Conservation (phyloP, 2,888 invertebrate genomes). For the Platerodrilus igneus region DNA sequence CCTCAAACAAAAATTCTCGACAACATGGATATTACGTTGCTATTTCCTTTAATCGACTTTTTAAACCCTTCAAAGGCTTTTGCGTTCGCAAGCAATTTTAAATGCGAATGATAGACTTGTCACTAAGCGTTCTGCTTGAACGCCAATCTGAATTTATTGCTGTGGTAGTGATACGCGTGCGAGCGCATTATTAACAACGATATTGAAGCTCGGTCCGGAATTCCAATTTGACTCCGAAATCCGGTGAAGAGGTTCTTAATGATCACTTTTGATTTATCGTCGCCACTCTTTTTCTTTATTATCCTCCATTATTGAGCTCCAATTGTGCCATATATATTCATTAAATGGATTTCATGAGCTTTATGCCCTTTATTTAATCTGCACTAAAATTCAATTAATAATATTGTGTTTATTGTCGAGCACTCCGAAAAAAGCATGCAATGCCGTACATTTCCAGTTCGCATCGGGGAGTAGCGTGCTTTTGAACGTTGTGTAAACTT, state of each 20-base stretch:
- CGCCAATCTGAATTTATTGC: constrained; percentile 29
- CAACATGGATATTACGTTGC: constrained; percentile 11
- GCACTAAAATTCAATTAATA: too few relatives aligned
- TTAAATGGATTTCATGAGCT: constrained; percentile 20
- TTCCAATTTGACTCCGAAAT: constrained; percentile 47
- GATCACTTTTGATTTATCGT: constrained; percentile 48
- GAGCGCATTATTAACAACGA: constrained; percentile 43
- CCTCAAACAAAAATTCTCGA: constrained; percentile 20
- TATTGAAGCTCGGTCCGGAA: constrained; percentile 44
- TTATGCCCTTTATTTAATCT: too few relatives aligned
- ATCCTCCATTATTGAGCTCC: constrained; percentile 31
- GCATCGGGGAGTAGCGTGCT: constrained; percentile 18
- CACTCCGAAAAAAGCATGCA: too few relatives aligned
- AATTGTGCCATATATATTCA: constrained; percentile 14
- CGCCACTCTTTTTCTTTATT: constrained; percentile 45
- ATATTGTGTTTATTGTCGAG: too few relatives aligned
- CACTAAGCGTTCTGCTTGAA: constrained; percentile 19
- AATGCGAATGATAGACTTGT: constrained; percentile 17
- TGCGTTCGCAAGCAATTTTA: constrained; percentile 1
- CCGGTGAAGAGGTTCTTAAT: constrained; percentile 44
- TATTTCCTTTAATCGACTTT: constrained; percentile 1
- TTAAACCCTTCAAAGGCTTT: not conserved
- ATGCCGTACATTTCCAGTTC: constrained; percentile 16
- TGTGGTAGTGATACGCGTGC: constrained; percentile 34
- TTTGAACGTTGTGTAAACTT: constrained; percentile 45